Conservation (phyloP, 2,113 vertebrate species). For the Stigmatopora argus region DNA sequence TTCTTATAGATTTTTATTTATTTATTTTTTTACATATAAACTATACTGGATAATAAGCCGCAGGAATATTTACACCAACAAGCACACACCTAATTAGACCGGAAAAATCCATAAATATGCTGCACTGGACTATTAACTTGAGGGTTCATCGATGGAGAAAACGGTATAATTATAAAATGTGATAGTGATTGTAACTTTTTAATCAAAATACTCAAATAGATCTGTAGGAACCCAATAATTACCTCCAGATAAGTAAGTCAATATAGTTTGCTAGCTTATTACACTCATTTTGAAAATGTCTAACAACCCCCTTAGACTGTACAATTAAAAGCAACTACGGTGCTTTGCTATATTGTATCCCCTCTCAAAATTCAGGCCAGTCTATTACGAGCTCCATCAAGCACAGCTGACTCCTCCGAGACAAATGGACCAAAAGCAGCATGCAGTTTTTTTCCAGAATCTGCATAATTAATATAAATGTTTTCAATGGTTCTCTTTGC, state of each 20-base stretch:
- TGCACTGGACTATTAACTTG: too few species aligned
- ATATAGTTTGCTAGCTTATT: not conserved
- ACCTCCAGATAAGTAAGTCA: not conserved
- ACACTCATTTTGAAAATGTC: not conserved
- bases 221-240: not conserved
- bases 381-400: conserved; percentile 69
- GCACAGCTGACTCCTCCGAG: conserved; percentile 64
- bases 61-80: too few species aligned
- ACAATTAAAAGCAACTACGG: conserved; percentile 5
- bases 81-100: too few species aligned
- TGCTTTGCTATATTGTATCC: not conserved
- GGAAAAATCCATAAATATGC: too few species aligned
- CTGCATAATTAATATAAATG: conserved; percentile 18
- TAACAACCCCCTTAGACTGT: not conserved
- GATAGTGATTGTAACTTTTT: not conserved
- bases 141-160: too few species aligned
- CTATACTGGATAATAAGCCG: too few species aligned
- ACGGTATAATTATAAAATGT: not conserved
- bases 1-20: too few species aligned
- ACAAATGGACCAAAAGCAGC: conserved; percentile 63
- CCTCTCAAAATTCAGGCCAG: conserved; percentile 61
- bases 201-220: not conserved
- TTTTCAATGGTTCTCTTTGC: conserved; percentile 14
- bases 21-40: too few species aligned
- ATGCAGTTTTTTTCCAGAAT: conserved; percentile 39